Conservation (phyloP, 2,113 vertebrate genomes). For the Xiphophorus hellerii region DNA sequence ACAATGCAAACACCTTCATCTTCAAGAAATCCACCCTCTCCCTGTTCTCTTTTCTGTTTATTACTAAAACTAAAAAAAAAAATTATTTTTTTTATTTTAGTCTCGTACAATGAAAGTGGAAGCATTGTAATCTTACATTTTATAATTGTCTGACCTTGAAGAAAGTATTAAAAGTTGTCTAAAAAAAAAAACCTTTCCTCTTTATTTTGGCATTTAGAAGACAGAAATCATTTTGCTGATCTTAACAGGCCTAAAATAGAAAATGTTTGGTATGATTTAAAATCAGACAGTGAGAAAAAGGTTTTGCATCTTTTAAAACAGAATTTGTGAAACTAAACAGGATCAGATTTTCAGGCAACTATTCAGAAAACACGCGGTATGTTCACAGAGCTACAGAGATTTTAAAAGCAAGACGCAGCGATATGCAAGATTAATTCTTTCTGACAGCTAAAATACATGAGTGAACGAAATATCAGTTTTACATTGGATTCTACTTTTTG, state of each 20-base stretch:
- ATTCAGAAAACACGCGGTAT: not conserved
- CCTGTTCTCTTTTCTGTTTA: conserved; percentile 12
- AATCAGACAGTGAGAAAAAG: too few relatives aligned
- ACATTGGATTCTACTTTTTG: not conserved
- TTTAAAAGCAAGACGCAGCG: not conserved
- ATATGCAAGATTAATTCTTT: not conserved
- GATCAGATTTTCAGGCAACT: not conserved
- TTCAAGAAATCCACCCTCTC: not conserved
- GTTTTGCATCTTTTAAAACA: not conserved
- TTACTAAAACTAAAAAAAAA: conserved; percentile 25
- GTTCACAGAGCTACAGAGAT: not conserved
- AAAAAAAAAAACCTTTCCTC: not conserved
- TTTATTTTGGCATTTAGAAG: not conserved
- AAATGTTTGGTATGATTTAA: too few relatives aligned
- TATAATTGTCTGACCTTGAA: not conserved
- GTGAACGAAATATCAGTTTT: not conserved
- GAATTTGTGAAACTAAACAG: not conserved
- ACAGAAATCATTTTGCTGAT: not conserved
- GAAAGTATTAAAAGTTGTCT: not conserved
- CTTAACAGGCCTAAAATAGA: not conserved
- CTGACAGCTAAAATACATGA: not conserved
- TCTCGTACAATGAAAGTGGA: conserved; percentile 6
- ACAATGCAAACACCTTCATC: not conserved
- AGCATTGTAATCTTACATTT: not conserved
- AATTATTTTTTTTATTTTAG: conserved; percentile 29